Evolutionary conservation across 2,888 invertebrate species (phyloP).

Genomic region (Cosmorhoe ocellata): DNA sequence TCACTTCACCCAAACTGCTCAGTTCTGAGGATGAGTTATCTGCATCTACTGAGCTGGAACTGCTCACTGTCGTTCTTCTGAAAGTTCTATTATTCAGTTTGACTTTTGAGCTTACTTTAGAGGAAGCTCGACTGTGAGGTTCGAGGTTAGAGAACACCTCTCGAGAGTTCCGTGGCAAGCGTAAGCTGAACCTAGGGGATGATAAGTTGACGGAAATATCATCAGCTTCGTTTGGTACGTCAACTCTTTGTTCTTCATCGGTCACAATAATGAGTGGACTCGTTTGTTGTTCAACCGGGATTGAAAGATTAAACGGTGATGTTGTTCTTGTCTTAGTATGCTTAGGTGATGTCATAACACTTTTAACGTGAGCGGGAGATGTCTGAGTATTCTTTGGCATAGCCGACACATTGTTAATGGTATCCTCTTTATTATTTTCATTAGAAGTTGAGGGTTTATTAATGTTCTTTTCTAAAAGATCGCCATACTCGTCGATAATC

Average conservation of each 20-base stretch:
- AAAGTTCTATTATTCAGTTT: conserved; percentile 31
- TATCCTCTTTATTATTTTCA: conserved; percentile 36
- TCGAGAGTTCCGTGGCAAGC: conserved; percentile 61
- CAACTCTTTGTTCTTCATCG: conserved; percentile 45
- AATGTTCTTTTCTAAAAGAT: conserved; percentile 62
- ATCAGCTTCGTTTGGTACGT: conserved; percentile 50
- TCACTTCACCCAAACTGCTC: conserved; percentile 74
- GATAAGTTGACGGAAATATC: conserved; percentile 70
- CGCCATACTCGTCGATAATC: conserved; percentile 70
- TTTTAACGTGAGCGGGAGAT: conserved; percentile 69
- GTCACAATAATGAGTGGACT: conserved; percentile 57
- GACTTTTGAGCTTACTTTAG: conserved; percentile 26
- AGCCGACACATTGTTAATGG: conserved; percentile 49
- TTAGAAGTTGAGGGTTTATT: conserved; percentile 66
- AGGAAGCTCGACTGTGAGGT: conserved; percentile 35
- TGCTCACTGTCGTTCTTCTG: conserved; percentile 42
- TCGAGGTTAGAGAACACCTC: conserved; percentile 63
- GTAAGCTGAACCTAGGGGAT: conserved; percentile 69
- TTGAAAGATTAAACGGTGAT: conserved; percentile 57
- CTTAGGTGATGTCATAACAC: conserved; percentile 75
- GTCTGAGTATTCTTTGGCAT: conserved; percentile 75
- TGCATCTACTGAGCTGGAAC: conserved; percentile 67
- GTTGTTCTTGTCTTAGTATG: conserved; percentile 70
- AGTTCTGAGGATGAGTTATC: conserved; percentile 68
- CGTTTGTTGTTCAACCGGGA: conserved; percentile 61